Evolutionary conservation across 2,113 vertebrate genomes (phyloP).

Genomic region (Diadophis punctatus): DNA sequence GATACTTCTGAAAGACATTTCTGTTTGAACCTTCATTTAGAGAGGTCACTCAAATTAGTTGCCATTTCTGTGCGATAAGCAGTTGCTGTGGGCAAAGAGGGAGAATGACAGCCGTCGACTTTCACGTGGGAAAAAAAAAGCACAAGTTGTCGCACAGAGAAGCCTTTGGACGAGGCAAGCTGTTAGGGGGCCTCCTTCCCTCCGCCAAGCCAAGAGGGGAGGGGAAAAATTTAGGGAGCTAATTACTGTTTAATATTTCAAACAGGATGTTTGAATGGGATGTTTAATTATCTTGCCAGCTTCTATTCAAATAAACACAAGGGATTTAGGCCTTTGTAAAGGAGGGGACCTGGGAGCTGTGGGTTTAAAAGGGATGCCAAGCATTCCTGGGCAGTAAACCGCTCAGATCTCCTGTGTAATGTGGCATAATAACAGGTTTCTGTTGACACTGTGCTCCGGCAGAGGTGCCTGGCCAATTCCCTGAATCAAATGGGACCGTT

Average conservation of each 20-base stretch:
- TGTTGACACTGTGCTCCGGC: constrained; percentile 53
- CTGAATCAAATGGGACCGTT: not conserved
- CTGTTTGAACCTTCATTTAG: constrained; percentile 75
- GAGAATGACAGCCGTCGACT: constrained; percentile 62
- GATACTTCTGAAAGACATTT: constrained; percentile 86
- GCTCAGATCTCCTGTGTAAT: constrained; percentile 55
- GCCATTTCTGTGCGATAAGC: constrained; percentile 73
- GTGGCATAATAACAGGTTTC: constrained; percentile 39
- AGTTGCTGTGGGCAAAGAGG: constrained; percentile 73
- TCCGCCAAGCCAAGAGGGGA: constrained; percentile 47
- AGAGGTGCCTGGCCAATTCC: constrained; percentile 28
- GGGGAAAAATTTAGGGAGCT: constrained; percentile 46
- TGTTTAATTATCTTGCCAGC: constrained; percentile 67
- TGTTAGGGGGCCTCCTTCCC: constrained; percentile 53
- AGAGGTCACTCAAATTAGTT: constrained; percentile 70
- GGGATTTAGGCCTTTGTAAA: constrained; percentile 47
- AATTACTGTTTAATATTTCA: constrained; percentile 69
- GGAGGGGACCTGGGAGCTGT: constrained; percentile 1
- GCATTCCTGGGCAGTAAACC: constrained; percentile 60
- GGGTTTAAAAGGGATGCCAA: constrained; percentile 62
- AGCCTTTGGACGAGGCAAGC: constrained; percentile 51
- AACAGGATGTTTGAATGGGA: constrained; percentile 65
- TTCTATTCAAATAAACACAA: constrained; percentile 68
- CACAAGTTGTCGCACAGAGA: constrained; percentile 46
- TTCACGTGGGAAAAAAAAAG: constrained; percentile 81